Percentiles rank a stretch among this genome's conserved stretches.
Evolutionary conservation across 2,888 invertebrate genomes (phyloP).

Genomic region (Polia nebulosa): DNA sequence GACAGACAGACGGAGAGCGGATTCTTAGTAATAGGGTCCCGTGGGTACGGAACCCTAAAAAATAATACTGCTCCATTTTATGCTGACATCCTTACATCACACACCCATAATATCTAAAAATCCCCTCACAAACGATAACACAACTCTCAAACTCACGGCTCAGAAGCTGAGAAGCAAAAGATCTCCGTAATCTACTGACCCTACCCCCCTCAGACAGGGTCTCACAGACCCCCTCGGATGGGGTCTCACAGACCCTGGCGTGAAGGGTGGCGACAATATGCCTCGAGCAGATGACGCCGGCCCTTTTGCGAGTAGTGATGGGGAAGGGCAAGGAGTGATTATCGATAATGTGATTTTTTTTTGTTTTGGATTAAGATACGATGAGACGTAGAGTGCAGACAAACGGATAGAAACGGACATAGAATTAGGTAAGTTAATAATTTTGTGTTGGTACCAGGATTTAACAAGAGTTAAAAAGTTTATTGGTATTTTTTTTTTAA

Average conservation of each 20-base stretch:
- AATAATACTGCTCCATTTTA: too few species aligned
- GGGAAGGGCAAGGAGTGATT: conserved; percentile 23
- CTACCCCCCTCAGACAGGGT: conserved; percentile 26
- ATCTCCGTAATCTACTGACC: conserved; percentile 62
- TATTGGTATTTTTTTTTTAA: too few species aligned
- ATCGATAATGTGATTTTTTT: conserved; percentile 28
- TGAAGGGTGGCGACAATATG: conserved; percentile 81
- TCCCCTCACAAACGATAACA: conserved; percentile 22
- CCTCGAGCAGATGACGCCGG: conserved; percentile 85
- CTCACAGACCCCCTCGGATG: background rate
- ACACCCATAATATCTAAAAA: conserved; percentile 10
- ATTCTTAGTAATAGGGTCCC: too few species aligned
- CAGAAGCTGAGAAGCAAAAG: conserved; percentile 51
- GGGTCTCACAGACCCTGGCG: conserved; percentile 60
- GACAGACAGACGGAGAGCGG: too few species aligned
- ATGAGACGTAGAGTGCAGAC: too few species aligned
- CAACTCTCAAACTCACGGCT: conserved; percentile 33
- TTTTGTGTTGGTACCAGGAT: too few species aligned
- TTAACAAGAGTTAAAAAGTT: too few species aligned
- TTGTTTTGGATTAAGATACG: background rate
- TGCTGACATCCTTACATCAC: too few species aligned
- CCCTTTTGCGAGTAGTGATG: conserved; percentile 68
- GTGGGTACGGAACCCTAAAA: too few species aligned
- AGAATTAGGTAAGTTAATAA: too few species aligned
- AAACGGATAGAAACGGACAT: too few species aligned